Conservation (phyloP, 2,797 vertebrate genomes). For the Bradypus variegatus region DNA sequence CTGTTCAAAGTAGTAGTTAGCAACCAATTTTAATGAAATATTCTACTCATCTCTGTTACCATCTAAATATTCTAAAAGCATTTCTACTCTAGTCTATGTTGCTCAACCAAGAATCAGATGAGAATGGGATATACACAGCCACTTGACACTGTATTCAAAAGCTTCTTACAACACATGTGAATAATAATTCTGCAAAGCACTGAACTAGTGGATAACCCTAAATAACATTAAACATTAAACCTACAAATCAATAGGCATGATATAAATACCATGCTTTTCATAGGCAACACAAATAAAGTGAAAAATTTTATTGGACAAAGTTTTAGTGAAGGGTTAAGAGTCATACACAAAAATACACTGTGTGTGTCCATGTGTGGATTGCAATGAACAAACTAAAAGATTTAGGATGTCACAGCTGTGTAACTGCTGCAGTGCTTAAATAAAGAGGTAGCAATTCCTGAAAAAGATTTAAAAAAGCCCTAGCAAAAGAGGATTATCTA, state of each 20-base stretch:
- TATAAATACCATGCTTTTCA: background rate
- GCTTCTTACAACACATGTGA: background rate
- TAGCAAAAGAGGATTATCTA: no score
- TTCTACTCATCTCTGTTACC: background rate
- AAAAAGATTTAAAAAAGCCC: background rate
- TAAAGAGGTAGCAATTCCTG: background rate
- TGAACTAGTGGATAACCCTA: no score
- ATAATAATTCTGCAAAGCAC: no score
- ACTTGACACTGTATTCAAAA: rapidly evolving
- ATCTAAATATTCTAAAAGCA: background rate
- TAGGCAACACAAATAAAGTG: background rate
- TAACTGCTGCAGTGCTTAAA: background rate
- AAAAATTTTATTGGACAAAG: background rate
- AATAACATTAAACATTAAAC: background rate
- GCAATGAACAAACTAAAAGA: rapidly evolving
- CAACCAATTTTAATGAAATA: background rate
- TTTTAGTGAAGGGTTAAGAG: background rate
- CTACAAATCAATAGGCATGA: no score
- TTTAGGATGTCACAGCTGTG: rapidly evolving
- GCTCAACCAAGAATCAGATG: background rate
- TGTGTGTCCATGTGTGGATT: background rate
- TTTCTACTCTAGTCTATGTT: background rate
- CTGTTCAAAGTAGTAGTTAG: background rate
- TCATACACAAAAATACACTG: background rate
- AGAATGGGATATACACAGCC: background rate